Percentiles rank a stretch among this genome's conserved stretches.
Conservation (phyloP, 2,888 invertebrate species). For the Lacanobia wlatinum region DNA sequence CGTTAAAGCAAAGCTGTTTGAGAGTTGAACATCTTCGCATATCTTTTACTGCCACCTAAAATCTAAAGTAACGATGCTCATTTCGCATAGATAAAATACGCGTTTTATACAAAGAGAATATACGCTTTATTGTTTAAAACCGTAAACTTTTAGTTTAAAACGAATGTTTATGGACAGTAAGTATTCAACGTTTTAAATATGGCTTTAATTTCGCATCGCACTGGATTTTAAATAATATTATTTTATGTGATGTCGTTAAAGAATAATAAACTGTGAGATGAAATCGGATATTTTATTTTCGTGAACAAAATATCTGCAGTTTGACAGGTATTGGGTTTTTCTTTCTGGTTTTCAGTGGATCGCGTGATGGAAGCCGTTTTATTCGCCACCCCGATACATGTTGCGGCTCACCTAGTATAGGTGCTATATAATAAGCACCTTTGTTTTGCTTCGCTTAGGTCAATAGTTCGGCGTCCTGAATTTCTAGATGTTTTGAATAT, state of each 20-base stretch:
- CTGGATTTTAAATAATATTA: constrained; percentile 53
- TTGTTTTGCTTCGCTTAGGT: constrained; percentile 70
- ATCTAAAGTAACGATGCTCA: constrained; percentile 60
- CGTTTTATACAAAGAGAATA: constrained; percentile 58
- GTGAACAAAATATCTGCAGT: constrained; percentile 41
- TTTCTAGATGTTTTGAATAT: constrained; percentile 55
- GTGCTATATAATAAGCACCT: constrained; percentile 73
- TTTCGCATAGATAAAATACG: constrained; percentile 61
- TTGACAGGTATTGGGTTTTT: constrained; percentile 52
- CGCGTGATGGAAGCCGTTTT: constrained; percentile 85
- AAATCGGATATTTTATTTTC: constrained; percentile 42
- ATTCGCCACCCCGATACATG: constrained; percentile 74
- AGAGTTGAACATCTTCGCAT: constrained; percentile 54
- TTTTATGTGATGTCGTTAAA: constrained; percentile 51
- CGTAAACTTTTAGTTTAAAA: constrained; percentile 61
- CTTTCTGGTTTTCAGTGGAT: constrained; percentile 73
- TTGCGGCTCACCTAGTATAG: constrained; percentile 66
- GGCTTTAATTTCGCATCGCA: constrained; percentile 42
- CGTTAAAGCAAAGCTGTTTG: constrained; percentile 55
- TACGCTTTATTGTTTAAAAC: constrained; percentile 59
- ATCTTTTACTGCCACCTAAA: constrained; percentile 65
- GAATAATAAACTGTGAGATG: constrained; percentile 34
- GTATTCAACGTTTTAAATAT: constrained; percentile 50
- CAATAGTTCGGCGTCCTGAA: constrained; percentile 68
- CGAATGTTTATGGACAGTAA: constrained; percentile 46